Evolutionary conservation across 2,797 vertebrate genomes (phyloP), one percentile per base, ranked within the genome.

Genomic region (Artibeus lituratus): DNA sequence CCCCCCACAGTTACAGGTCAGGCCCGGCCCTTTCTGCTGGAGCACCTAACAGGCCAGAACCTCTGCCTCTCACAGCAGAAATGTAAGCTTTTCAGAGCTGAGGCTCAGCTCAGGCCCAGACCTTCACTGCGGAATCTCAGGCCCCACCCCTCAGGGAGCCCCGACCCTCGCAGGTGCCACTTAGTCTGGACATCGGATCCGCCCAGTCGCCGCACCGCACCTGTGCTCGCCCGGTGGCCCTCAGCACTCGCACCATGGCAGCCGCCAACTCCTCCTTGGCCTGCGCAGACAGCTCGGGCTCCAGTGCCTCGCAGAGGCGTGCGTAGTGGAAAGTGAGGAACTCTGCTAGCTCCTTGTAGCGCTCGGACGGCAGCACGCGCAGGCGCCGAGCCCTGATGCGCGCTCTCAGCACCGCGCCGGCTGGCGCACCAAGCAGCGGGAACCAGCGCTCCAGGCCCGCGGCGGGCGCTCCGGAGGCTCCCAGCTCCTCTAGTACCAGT

Each of bases 311-410:
- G 44, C 99, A 99, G 97, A 99, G 98, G 76, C 99, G 98, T 67
- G 98, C 98, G 15, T 99, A 99, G 94, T 99, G 98, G 97, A 99
- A 98, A 0, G 99, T 99, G 96, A 99, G 98, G 90, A 99, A 99
- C 97, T 99, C 99, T 0, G 99, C 99, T 98, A 99, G 98, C 97
- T 99, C 99, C 97, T 99, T 99, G 98, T 99, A 99, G 83, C 99
- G 99, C 94, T 99, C 99, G 11, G 99, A 99, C 5, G 99, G 99
- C 97, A 99, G 96, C 92, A 99, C 99, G 53, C 98, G 98, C 97
- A 99, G 98, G 95, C 99, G 99, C 96, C 99, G 99, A 94, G 99
- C 99, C 39, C 98, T 98, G 59, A 99, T 99, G 21, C 99, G 99
- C 19, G 99, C 98, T 32, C 99, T 98, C 26, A 99, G 97, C 0